Base-by-base conservation (phyloP, 2,888 invertebrate genomes). In the Pyrrhia umbra region DNA sequence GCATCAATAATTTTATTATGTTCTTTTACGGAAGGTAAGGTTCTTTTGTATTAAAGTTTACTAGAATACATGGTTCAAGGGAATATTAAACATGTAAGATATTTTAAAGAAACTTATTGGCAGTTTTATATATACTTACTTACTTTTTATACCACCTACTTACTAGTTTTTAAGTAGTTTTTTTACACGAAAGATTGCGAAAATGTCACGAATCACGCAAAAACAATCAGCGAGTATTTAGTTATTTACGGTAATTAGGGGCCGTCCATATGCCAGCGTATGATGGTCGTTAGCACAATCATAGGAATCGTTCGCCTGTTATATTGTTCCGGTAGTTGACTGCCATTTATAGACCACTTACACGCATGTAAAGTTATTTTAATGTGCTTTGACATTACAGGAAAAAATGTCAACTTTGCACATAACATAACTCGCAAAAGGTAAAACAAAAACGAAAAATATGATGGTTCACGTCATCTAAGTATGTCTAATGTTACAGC, bases 271-370 rank as follows among this genome's bases (percentile, higher is more conserved):
- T 51, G 59, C 18, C 21, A 42, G 20, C 46, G 49, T 54, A 45
- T 46, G 63, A 67, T 74, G 37, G 66, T 66, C 50, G 75, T 68
- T 68, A 52, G 55, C 67, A 63, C 80, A 80, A 79, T 77, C 71
- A 80, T 39, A 58, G 54, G 58, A 72, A 64, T 60, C 43, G 63
- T 56, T 70, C 66, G 68, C 68, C 47, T 61, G 79, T 68, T 67
- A 58, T 61, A 13, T 34, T 68, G 80, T 80, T 81, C 79, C 80
- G 79, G 63, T 79, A 63, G 70, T 72, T 80, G 73, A 52, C 62
- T 51, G 43, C 55, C 61, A 74, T 64, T 76, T 72, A 59, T 62
- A 30, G 58, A 79, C 56, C 74, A 71, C 63, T 79, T 80, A 72
- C 50, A 68, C 67, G 65, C 74, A 69, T 70, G 68, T 76, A 43